A percentile compares a stretch with the other conserved stretches of the same genome.
Evolutionary conservation across 2,797 vertebrate species (phyloP).

Genomic region (Labroides dimidiatus): DNA sequence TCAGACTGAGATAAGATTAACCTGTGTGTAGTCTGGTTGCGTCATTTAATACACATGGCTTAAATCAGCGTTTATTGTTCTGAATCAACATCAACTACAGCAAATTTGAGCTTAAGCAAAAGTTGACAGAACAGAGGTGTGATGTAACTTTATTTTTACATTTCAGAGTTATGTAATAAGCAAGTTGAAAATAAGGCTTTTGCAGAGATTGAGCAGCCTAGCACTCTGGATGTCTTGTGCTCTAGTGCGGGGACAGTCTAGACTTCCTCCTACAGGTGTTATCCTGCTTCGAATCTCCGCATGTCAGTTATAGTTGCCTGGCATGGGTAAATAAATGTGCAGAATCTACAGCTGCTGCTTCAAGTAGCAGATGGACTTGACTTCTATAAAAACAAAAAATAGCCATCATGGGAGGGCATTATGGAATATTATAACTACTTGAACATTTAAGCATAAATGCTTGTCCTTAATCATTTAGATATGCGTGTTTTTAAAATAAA

Average conservation of each 20-base stretch:
- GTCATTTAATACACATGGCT: neutral
- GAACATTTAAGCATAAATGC: neutral
- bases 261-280: conserved; percentile 10
- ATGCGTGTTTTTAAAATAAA: neutral
- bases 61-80: neutral
- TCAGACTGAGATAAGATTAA: neutral
- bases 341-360: conserved; percentile 1
- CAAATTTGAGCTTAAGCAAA: neutral
- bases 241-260: neutral
- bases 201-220: neutral
- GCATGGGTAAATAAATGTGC: neutral
- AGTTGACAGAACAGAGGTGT: neutral
- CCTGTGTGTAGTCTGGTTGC: neutral
- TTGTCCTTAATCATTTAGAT: neutral
- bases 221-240: neutral
- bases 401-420: neutral
- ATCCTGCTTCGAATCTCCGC: neutral
- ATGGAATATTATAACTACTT: neutral
- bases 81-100: neutral
- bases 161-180: too few relatives aligned
- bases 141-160: conserved; percentile 2
- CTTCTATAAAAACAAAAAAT: neutral
- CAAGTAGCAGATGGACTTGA: neutral
- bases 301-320: neutral
- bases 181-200: neutral